Evolutionary conservation across 2,797 vertebrate genomes (phyloP).

Genomic region (Malurus leucopterus): DNA sequence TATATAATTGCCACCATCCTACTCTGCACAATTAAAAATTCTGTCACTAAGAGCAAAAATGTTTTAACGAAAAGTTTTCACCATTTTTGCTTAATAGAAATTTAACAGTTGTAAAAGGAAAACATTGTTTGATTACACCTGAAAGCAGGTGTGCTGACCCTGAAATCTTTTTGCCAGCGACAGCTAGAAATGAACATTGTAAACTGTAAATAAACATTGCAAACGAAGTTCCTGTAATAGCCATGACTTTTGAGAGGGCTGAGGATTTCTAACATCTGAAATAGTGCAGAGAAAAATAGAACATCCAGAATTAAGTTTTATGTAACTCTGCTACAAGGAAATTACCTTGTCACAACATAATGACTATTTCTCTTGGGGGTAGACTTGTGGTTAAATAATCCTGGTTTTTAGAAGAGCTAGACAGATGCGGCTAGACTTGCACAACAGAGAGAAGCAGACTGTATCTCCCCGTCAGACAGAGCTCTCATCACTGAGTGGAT

Average conservation of each 20-base stretch:
- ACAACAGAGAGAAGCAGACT: not conserved
- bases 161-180: not conserved
- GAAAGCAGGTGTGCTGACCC: not conserved
- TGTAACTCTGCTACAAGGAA: not conserved
- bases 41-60: not conserved
- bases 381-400: not conserved
- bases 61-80: not conserved
- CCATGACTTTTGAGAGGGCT: not conserved
- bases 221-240: not conserved
- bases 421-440: not conserved
- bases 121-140: not conserved
- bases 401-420: not conserved
- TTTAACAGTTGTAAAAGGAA: not conserved
- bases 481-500: not conserved
- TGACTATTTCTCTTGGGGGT: not conserved
- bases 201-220: not conserved
- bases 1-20: not conserved
- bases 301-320: not conserved
- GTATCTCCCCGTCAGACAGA: not conserved
- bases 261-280: not conserved
- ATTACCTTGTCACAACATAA: not conserved
- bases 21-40: not conserved
- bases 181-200: not conserved
- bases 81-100: not conserved
- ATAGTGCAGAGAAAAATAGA: not conserved